Evolutionary conservation across 2,797 vertebrate species (phyloP), one percentile per base, ranked within the genome.

Genomic region (Rhinoraja longicauda): DNA sequence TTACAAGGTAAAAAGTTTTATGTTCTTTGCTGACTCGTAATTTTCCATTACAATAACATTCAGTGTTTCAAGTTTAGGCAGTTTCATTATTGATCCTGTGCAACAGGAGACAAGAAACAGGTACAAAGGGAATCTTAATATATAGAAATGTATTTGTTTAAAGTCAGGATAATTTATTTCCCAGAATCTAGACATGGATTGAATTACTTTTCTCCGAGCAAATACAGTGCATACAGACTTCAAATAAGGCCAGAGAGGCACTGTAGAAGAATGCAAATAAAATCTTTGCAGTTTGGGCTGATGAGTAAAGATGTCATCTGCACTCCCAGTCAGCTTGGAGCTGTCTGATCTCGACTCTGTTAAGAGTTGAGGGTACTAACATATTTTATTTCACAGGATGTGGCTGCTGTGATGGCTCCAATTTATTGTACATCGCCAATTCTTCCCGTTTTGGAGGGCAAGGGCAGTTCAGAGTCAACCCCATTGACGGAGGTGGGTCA

Each of bases 1-100:
- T 91, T 70, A 91, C 62, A 91, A 91, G 64, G n/a, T 91, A 64
- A 72, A 72, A 90, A 45, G 36, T 72, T 15, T 91, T 72, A 70
- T 72, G 36, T 91, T 45, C 70, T n/a, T 72, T 91, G 90, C 12
- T 92, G 39, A 92, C 75, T 92, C 57, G 73, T 73, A 91, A 21
- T 73, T 72, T 39, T 59, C 53, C n/a, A 29, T 72, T 59, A 21
- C 3, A 73, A 53, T 73, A 91, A 91, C 39, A 17, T 13, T 73
- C 57, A 29, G 1, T 36, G 62, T 73, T 72, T 92, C 29, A 53
- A 75, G 53, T 86, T 86, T n/a, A 59, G 82, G 29, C 21, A 78
- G 77, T 86, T 57, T n/a, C 53, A 86, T 62, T 75, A 5, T 92
- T 75, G 39, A 0, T 39, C 12, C 12, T 92, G 32, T n/a, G 29